Conservation (phyloP, 2,888 invertebrate genomes). For the Eristalis intricaria region DNA sequence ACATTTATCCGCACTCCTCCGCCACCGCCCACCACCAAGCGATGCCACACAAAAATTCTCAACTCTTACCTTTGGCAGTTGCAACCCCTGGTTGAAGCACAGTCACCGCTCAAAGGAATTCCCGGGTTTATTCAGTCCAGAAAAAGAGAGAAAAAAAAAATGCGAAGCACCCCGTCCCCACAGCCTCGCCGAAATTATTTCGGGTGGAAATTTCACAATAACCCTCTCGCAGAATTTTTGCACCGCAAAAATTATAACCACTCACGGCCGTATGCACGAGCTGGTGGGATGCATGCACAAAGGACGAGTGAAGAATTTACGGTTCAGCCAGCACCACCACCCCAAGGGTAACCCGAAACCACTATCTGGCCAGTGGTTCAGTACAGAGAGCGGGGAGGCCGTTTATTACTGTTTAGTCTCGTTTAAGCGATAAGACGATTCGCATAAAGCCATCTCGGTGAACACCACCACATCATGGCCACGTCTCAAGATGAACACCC, state of each 20-base stretch:
- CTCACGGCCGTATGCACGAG: slow-evolving; percentile 11
- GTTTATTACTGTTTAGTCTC: slow-evolving; percentile 44
- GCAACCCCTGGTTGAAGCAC: slow-evolving; percentile 17
- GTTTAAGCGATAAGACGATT: slow-evolving; percentile 47
- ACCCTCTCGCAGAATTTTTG: slow-evolving; percentile 37
- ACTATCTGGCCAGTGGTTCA: slow-evolving; percentile 40
- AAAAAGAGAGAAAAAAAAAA: slow-evolving; percentile 3
- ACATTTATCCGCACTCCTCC: slow-evolving; percentile 20
- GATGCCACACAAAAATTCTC: not conserved
- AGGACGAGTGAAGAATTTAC: not conserved
- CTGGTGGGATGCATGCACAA: not conserved
- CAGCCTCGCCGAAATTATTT: slow-evolving; percentile 58
- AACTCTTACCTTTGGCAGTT: slow-evolving; percentile 12
- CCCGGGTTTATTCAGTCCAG: slow-evolving; percentile 42
- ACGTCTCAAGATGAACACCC: slow-evolving; percentile 4
- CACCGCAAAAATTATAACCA: slow-evolving; percentile 63
- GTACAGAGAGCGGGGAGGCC: not conserved
- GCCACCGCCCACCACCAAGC: not conserved
- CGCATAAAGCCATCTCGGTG: slow-evolving; percentile 5
- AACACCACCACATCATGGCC: slow-evolving; percentile 1
- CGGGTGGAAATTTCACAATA: slow-evolving; percentile 56
- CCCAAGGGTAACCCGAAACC: slow-evolving; percentile 25
- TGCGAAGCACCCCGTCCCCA: not conserved
- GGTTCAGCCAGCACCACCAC: not conserved
- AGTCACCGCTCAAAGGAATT: slow-evolving; percentile 60